Evolutionary conservation across 2,113 vertebrate genomes (phyloP).

Genomic region (Cariama cristata): DNA sequence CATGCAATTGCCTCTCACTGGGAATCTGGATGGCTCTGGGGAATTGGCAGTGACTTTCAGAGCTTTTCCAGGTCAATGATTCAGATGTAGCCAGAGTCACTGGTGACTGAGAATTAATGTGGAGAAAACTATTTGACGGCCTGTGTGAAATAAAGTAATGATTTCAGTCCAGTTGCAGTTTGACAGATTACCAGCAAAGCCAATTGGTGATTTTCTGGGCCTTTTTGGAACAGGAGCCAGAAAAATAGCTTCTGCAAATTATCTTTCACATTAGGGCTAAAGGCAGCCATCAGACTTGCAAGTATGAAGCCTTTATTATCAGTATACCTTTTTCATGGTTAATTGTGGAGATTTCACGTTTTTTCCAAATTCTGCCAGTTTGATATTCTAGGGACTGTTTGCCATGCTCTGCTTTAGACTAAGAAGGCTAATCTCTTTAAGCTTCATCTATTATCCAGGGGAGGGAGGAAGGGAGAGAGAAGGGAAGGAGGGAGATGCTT

Average conservation of each 20-base stretch:
- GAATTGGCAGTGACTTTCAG: conserved; percentile 25
- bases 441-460: neutral
- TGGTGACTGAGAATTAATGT: conserved; percentile 25
- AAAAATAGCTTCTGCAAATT: conserved; percentile 25
- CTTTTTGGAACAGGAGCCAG: neutral
- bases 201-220: neutral
- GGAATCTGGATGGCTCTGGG: conserved; percentile 18
- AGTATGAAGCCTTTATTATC: neutral
- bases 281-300: neutral
- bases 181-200: conserved; percentile 39
- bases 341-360: neutral
- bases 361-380: neutral
- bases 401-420: neutral
- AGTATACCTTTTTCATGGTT: neutral
- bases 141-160: neutral
- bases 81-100: neutral
- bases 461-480: neutral
- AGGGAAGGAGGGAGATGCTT: neutral
- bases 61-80: conserved; percentile 43
- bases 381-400: neutral
- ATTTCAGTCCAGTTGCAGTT: neutral
- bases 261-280: neutral
- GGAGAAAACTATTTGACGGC: neutral
- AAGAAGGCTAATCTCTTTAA: neutral
- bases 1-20: conserved; percentile 2